Percentiles rank a stretch among this genome's conserved stretches.
phyloP scores from a whole-genome alignment of 1,140 invertebrate genomes.

The Zaprionus nigranus region DNA sequence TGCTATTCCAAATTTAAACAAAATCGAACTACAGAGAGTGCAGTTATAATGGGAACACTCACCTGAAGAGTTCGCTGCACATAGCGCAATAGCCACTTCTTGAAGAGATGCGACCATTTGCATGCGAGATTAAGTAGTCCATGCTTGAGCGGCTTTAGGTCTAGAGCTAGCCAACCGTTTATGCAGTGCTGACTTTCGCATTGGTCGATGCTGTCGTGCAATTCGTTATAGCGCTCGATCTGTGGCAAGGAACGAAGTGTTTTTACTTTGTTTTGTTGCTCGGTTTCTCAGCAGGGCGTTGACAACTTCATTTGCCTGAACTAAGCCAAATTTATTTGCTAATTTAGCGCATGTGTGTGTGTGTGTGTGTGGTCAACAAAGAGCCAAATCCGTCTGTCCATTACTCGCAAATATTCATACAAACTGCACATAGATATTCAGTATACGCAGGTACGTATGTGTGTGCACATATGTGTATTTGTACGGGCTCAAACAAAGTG shows the following conservation, averaged over 20 bases:
- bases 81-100: slow-evolving; percentile 89
- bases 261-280: neutral
- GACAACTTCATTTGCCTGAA: slow-evolving; percentile 61
- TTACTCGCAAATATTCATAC: slow-evolving; percentile 16
- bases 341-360: slow-evolving; percentile 62
- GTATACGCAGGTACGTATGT: neutral
- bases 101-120: slow-evolving; percentile 90
- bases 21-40: neutral
- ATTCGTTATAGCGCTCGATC: slow-evolving; percentile 80
- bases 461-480: slow-evolving; percentile 32
- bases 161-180: slow-evolving; percentile 89
- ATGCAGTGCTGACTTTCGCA: slow-evolving; percentile 82
- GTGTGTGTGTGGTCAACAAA: slow-evolving; percentile 24
- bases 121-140: slow-evolving; percentile 89
- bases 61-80: slow-evolving; percentile 86
- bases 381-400: slow-evolving; percentile 25
- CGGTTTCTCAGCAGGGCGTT: slow-evolving; percentile 12
- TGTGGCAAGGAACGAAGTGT: slow-evolving; percentile 26
- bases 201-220: slow-evolving; percentile 78
- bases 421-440: neutral
- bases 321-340: slow-evolving; percentile 69
- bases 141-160: slow-evolving; percentile 89
- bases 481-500: slow-evolving; percentile 23
- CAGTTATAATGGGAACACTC: neutral
- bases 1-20: neutral